Evolutionary conservation across 2,113 vertebrate genomes (phyloP), one percentile per base, ranked within the genome.

Genomic region (Hassar affinis): DNA sequence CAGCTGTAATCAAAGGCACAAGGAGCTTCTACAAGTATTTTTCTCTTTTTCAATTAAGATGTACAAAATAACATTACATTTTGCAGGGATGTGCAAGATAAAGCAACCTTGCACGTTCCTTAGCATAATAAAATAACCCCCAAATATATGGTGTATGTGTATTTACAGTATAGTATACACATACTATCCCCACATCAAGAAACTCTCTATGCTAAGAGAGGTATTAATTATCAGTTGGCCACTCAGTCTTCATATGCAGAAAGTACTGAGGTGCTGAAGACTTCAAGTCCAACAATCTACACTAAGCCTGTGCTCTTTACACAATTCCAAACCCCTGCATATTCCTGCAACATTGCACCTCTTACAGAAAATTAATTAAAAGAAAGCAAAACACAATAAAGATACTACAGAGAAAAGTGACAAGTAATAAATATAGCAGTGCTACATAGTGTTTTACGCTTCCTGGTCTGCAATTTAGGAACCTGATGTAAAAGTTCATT

Each of bases 11-110:
- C 92, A 96, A 88, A 96, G 96, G 95, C 95, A 96, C 95, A 94
- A 92, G 94, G 93, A 95, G 95, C 93, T 94, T 95, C 94, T 95
- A 95, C 94, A 94, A 94, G 93, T 93, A 27, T 86, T 88, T 86
- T 88, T 72, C 52, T 79, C 71, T 20, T 80, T 88, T 93, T 94
- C 91, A 94, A 94, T 93, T 93, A 94, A 95, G 93, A 94, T 94
- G 92, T 95, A 96, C 92, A 96, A 96, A 96, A 95, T 94, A 95
- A 94, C 93, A 92, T 94, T 95, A 95, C 93, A 95, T 94, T 93
- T 94, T 94, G 92, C 91, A 94, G 90, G 95, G 56, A 93, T 95
- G 94, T 95, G 96, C 94, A 96, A 92, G 94, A 90, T 94, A 64
- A 92, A 93, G 94, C 93, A 94, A 94, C 92, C 92, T 87, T 86